A percentile compares a stretch with the other conserved stretches of the same genome.
These are phyloP conservation scores for Amblyteles armatorius DNA, from an alignment of 2,888 invertebrate species.

Conservation along the genomic window DNA sequence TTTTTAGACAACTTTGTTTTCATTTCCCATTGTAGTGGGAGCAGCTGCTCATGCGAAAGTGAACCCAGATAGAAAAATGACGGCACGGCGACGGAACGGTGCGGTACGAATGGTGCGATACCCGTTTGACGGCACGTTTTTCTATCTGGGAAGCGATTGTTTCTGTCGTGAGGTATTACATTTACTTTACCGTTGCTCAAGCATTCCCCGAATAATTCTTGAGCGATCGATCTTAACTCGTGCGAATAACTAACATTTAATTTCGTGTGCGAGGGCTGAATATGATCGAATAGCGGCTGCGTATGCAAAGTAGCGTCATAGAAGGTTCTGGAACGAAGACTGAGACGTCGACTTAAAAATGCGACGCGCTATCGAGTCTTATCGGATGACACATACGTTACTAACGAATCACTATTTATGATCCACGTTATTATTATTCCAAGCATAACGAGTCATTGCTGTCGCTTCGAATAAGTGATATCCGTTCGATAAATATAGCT, in stretches of 20 bases:
- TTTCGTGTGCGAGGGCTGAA: background rate
- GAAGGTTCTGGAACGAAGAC: constrained; percentile 15
- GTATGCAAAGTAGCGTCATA: background rate
- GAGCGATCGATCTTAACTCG: background rate
- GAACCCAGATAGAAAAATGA: too few species aligned
- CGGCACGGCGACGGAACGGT: too few species aligned
- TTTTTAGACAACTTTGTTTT: background rate
- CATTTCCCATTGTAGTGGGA: background rate
- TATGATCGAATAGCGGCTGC: background rate
- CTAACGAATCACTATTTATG: constrained; percentile 3
- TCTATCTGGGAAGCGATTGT: background rate
- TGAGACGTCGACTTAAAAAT: background rate
- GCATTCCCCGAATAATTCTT: background rate
- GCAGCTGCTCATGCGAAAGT: background rate
- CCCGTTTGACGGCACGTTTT: too few species aligned
- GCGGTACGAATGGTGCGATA: too few species aligned
- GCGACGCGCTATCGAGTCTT: constrained; percentile 22
- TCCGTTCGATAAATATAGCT: background rate
- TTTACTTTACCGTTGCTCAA: background rate
- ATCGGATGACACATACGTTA: constrained; percentile 29
- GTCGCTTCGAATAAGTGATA: background rate
- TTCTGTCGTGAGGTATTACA: background rate
- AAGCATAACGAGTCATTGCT: background rate
- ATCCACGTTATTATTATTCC: constrained; percentile 13
- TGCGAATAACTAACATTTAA: background rate